Evolutionary conservation across 1,140 invertebrate species (phyloP).

Genomic region (Cyclina sinensis): DNA sequence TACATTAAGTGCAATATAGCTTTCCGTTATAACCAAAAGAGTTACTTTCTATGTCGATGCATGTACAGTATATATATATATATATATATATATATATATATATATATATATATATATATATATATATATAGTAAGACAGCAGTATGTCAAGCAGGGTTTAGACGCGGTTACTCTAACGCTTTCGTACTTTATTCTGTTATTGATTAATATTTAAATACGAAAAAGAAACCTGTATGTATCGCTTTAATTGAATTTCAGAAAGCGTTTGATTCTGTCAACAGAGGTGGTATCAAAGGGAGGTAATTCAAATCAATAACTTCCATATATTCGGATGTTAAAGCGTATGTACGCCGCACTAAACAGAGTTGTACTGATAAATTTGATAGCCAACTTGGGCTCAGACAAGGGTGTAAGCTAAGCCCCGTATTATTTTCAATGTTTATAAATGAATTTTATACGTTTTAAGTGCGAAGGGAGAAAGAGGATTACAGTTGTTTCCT

Average conservation of each 20-base stretch:
- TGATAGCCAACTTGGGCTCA: background rate
- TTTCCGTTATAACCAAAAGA: background rate
- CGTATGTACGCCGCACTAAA: slow-evolving; percentile 19
- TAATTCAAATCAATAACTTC: slow-evolving; percentile 8
- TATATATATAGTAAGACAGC: background rate
- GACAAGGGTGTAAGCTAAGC: slow-evolving; percentile 21
- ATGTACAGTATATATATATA: no score
- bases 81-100: no score
- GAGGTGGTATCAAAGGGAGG: slow-evolving; percentile 16
- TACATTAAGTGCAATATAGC: background rate
- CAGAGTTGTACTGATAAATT: slow-evolving; percentile 6
- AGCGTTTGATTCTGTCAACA: slow-evolving; percentile 43
- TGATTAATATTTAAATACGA: slow-evolving; percentile 30
- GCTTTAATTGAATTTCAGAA: slow-evolving; percentile 62
- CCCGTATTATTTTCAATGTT: slow-evolving; percentile 44
- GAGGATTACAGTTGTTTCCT: slow-evolving; percentile 26
- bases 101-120: no score
- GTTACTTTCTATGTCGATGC: slow-evolving; percentile 19
- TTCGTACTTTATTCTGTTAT: slow-evolving; percentile 36
- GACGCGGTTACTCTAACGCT: slow-evolving; percentile 30
- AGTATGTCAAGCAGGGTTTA: slow-evolving; percentile 37
- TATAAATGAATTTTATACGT: slow-evolving; percentile 49
- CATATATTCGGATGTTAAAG: slow-evolving; percentile 49
- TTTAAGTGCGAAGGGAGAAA: background rate
- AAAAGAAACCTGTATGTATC: slow-evolving; percentile 4